Evolutionary conservation across 2,113 vertebrate genomes (phyloP), one percentile per base, ranked within the genome.

Genomic region (Seriola aureovittata): DNA sequence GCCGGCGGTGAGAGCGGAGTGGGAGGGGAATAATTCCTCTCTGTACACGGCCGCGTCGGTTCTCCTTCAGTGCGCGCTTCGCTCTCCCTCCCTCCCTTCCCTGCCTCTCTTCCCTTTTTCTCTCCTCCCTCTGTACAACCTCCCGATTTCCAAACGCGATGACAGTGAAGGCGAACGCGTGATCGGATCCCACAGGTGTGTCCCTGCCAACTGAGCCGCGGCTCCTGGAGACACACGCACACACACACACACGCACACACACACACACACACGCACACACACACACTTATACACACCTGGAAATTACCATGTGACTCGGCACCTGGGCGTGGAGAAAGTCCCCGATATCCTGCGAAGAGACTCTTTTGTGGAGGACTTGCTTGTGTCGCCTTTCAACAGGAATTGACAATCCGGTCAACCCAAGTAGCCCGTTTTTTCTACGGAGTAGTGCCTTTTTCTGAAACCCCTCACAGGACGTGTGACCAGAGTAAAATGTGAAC

Each of bases 261-360:
- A 17, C 13, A 83, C 64, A 63, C 86, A 16, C 88, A 81, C 92
- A 68, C 86, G 71, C 86, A 90, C 91, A 63, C 88, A 69, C 90
- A 92, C 94, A 66, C 52, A 1, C 52, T 1, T 3, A 71, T 85
- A 89, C 85, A 85, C 94, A 96, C 95, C 95, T 96, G 95, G 93
- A 90, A 16, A 76, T 71, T 42, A 92, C 90, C 95, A 96, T 92
- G 95, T 96, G 95, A 95, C 92, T 92, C 79, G 74, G 66, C 92
- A 96, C 95, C 95, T 96, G 95, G 95, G 95, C 94, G 95, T 95
- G 94, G 94, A 94, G 92, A 91, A 88, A 93, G 85, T 91, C 82
- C 75, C 74, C 8, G 73, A 48, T 81, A 81, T 88, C 81, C 66
- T 19, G 52, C 72, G 75, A 83, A 29, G 75, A 77, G 79, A 81